Percentiles rank a stretch among this genome's conserved stretches.
These are phyloP conservation scores for Oreochromis spilurus DNA, from an alignment of 2,113 vertebrate species.

Conservation along the genomic window DNA sequence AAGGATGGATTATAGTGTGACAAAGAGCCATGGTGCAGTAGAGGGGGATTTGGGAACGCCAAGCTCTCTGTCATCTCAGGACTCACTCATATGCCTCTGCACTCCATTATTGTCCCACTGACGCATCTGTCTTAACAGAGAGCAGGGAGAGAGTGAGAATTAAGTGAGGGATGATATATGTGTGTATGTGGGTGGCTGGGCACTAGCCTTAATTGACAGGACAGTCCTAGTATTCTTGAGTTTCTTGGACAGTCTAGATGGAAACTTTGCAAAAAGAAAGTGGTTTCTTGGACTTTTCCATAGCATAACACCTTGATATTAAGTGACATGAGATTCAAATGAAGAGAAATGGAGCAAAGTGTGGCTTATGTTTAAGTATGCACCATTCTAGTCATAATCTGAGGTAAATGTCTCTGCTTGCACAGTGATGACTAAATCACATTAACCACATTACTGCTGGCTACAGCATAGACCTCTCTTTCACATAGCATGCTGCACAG, in stretches of 20 bases:
- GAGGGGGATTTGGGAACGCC: constrained; percentile 59
- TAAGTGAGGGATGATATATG: constrained; percentile 4
- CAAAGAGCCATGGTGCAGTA: constrained; percentile 58
- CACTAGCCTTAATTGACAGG: constrained; percentile 39
- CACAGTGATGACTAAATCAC: background rate
- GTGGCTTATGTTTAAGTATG: background rate
- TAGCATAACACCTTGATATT: background rate
- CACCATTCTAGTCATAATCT: background rate
- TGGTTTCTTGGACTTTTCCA: background rate
- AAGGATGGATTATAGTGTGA: constrained; percentile 61
- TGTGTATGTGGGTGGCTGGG: background rate
- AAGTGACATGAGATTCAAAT: background rate
- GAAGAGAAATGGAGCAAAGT: background rate
- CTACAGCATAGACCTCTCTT: background rate
- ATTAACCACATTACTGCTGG: constrained; percentile 6
- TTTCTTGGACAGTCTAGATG: background rate
- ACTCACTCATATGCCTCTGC: constrained; percentile 59
- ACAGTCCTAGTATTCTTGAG: background rate
- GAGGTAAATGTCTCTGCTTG: background rate
- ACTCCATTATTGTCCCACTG: constrained; percentile 58
- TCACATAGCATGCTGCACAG: background rate
- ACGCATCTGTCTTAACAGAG: constrained; percentile 41
- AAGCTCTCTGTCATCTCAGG: constrained; percentile 62
- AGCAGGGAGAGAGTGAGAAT: constrained; percentile 31
- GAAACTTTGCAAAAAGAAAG: background rate